A percentile compares a stretch with the other conserved stretches of the same genome.
phyloP scores from a whole-genome alignment of 1,140 invertebrate genomes.

The Drosophila carrolli region DNA sequence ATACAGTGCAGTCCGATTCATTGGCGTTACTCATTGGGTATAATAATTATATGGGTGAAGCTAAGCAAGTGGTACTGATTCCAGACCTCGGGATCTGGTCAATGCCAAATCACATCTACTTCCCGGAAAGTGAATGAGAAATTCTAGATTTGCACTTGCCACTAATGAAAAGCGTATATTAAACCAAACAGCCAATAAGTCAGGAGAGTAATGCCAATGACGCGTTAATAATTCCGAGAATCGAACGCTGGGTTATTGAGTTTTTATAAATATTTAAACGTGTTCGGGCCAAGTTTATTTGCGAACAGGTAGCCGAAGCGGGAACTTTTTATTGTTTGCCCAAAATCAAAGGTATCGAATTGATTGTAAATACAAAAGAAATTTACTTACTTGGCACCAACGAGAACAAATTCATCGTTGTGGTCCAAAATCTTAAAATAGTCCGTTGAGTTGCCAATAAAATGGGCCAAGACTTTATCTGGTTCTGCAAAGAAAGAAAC shows the following conservation, averaged over 20 bases:
- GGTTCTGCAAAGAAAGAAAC: slow-evolving; percentile 62
- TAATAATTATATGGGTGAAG: slow-evolving; percentile 10
- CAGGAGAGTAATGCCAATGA: slow-evolving; percentile 53
- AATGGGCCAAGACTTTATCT: slow-evolving; percentile 77
- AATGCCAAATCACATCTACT: slow-evolving; percentile 38
- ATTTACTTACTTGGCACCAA: slow-evolving; percentile 85
- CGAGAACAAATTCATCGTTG: slow-evolving; percentile 85
- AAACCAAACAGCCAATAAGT: slow-evolving; percentile 16
- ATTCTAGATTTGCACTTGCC: slow-evolving; percentile 70
- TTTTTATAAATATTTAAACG: slow-evolving; percentile 52
- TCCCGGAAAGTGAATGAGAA: slow-evolving; percentile 68
- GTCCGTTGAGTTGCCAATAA: slow-evolving; percentile 84
- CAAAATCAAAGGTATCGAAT: slow-evolving; percentile 13
- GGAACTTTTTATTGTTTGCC: slow-evolving; percentile 37
- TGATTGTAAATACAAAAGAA: slow-evolving; percentile 25
- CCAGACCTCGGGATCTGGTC: slow-evolving; percentile 7
- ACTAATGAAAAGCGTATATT: slow-evolving; percentile 19
- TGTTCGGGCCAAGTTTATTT: slow-evolving; percentile 54
- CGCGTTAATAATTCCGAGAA: slow-evolving; percentile 66
- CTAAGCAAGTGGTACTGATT: slow-evolving; percentile 24
- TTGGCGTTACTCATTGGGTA: neutral
- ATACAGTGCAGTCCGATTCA: slow-evolving; percentile 3
- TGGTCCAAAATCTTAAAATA: slow-evolving; percentile 86
- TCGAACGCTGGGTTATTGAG: slow-evolving; percentile 29
- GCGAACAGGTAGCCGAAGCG: slow-evolving; percentile 46